Conservation (phyloP, 2,888 invertebrate genomes). For the Macrosiphum euphorbiae region DNA sequence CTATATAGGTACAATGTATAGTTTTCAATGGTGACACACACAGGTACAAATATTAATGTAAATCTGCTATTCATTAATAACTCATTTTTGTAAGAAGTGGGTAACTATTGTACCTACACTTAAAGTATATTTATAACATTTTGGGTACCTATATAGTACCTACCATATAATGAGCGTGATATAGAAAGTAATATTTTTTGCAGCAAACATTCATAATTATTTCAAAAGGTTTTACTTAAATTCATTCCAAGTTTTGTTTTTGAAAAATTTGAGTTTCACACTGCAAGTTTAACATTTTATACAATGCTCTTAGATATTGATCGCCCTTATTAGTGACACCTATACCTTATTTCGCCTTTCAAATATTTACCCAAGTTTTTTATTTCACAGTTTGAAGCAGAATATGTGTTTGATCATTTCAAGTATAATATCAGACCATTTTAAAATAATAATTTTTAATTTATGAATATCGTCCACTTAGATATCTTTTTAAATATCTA, state of each 20-base stretch:
- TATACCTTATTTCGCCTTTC: neutral
- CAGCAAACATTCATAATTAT: neutral
- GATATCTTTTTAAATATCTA: neutral
- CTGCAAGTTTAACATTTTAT: neutral
- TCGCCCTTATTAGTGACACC: neutral
- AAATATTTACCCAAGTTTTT: neutral
- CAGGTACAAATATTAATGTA: neutral
- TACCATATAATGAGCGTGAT: neutral
- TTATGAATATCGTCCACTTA: neutral
- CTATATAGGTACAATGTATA: neutral
- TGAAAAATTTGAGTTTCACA: neutral
- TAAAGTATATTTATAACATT: neutral
- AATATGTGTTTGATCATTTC: neutral
- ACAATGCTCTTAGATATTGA: neutral
- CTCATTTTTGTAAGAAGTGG: neutral
- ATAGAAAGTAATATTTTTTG: neutral
- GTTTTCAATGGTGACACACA: neutral
- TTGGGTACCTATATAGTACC: neutral
- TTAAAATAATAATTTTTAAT: neutral
- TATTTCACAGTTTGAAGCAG: neutral
- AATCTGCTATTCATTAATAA: neutral
- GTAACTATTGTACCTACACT: neutral
- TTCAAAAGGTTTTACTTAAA: neutral
- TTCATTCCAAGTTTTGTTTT: neutral
- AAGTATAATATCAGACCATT: neutral